Base-by-base conservation (phyloP, 2,888 invertebrate species). In the Aphelenchoides bicaudatus region DNA sequence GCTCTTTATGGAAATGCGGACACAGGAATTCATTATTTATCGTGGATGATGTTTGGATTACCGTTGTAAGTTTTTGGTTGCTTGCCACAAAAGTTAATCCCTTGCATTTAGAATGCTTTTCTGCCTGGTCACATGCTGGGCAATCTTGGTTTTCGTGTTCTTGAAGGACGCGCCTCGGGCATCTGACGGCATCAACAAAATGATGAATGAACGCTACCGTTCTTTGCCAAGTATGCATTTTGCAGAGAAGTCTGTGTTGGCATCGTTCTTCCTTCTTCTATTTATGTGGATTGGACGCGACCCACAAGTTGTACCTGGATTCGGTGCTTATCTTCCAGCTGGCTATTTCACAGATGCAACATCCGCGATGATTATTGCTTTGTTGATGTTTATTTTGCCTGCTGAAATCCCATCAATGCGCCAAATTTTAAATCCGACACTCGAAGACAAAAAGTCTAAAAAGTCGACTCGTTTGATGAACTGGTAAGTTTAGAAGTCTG, bases 251-350 rank as follows among this genome's bases (percentile, higher is more conserved):
- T 53, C 59, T 2, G 70, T 70, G 8, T 34, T 51, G 39, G 31
- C 58, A 13, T 72, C 56, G 52, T 92, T 93, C 79, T 79, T 88
- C 31, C 66, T 87, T n/a, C 86, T 91, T 6, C 87, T 92, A 19
- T 74, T 88, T 53, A 83, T 92, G 72, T 92, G 91, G 87, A 88
- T 92, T 80, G 88, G 90, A 80, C 85, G 91, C 51, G 86, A 87
- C 62, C 92, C 92, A 0, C 88, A 89, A 61, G 89, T 91, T 79
- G 87, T 90, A 74, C 83, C 84, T 0, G 92, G 92, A 0, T 91
- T 92, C 91, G 88, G 89, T 2, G 49, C 56, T 3, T 65, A 80
- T 8, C 78, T 81, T 29, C 37, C 68, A 2, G 50, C 39, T 50
- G 66, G 56, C 10, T 66, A 67, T 47, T 63, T 80, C 3, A 75